Base-by-base conservation (phyloP, 2,113 vertebrate genomes). In the Pipra filicauda region DNA sequence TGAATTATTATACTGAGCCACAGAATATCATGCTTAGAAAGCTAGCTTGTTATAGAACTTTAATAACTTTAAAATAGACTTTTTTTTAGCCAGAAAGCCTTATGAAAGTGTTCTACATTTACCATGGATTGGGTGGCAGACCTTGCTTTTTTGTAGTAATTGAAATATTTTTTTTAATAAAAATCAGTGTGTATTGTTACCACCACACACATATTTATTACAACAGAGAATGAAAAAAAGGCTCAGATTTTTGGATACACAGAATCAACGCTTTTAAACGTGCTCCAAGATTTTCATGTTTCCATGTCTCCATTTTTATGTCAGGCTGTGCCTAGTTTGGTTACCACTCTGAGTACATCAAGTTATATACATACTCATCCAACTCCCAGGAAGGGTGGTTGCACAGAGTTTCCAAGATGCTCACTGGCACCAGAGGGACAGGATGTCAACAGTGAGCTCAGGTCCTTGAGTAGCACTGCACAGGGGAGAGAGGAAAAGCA, bases 1-100 rank as follows among this genome's bases (percentile, higher is more conserved):
- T 96, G 96, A 97, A 96, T 96, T 97, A 95, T 95, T 93, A 77
- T 59, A 89, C 4, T 87, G 87, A 95, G 86, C 62, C 67, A 93
- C 57, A 93, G 91, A 97, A 87, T 95, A 95, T 93, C 94, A 62
- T 94, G 89, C 49, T 95, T 82, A 62, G 64, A 93, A 96, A 96
- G 70, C 89, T 78, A 93, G 73, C 64, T 93, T 74, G 95, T 97
- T 95, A 94, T 19, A 80, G 66, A 96, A 94, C 70, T 97, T 97
- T 80, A 97, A 97, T 95, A 94, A 94, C 95, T 96, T 96, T 79
- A 90, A 96, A 97, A 95, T 44, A 94, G 86, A 95, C 88, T 93
- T 97, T 69, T 72, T 37, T 86, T 90, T 74, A 89, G 61, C 72
- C 84, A 95, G 54, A 31, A 94, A 96, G 51, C 72, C 86, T 89